Evolutionary conservation across 2,113 vertebrate species (phyloP), one percentile per base, ranked within the genome.

Genomic region (Paraplagusia blochii): DNA sequence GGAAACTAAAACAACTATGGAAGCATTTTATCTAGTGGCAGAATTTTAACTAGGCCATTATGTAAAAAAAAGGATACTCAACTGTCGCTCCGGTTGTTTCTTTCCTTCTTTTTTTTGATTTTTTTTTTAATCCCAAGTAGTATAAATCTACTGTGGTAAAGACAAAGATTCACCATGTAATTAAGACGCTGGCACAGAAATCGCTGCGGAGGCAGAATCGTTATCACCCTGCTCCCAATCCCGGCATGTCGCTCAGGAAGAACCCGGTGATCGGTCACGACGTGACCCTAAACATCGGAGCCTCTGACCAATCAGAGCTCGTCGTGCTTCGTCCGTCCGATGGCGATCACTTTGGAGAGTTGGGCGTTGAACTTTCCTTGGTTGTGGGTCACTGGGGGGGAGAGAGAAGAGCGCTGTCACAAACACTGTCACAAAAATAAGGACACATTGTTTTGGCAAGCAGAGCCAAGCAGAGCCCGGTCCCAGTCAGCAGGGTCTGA

Each of bases 311-410:
- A 50, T 94, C 89, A 98, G 82, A 97, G 92, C 85, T 98, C 95
- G 0, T 90, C 89, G 8, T 79, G 94, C 33, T 65, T 49, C 0
- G 88, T 89, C 69, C 83, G 90, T 63, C 93, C 95, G 18, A 94
- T 90, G 1, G 90, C 74, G 52, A 89, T 82, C 52, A 98, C 81
- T 53, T 97, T 98, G 73, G 95, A 95, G 16, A 98, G 93, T 50
- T 97, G 91, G 0, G 94, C 90, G 2, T 63, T 93, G 91, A 98
- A 98, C 58, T 91, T 93, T 11, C 94, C 95, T 4, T 94, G 92
- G 57, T 74, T 93, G 72, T 97, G 95, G 49, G 90, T 87, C 87
- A 98, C 95, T 97, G 54, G 5, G 66, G 72, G 51, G 62, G 36
- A 13, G 13, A 79, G 40, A 77, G 14, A 0, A 57, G 64, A 62